Conservation (phyloP, 2,797 vertebrate genomes). For the Gymnopithys bicolor region DNA sequence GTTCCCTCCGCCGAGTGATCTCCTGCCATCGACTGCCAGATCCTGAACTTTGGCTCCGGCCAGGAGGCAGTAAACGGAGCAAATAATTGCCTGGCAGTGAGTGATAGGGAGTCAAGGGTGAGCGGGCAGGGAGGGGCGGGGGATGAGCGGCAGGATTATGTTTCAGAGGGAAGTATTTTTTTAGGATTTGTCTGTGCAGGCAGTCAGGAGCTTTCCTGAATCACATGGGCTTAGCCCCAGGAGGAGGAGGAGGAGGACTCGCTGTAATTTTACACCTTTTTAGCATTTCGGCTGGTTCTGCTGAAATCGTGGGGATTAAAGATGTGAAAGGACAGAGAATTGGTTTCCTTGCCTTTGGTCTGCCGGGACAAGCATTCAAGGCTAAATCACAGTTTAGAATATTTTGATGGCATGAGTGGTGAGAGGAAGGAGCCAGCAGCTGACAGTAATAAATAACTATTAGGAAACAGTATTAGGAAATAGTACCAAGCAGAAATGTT, state of each 20-base stretch:
- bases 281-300: slow-evolving; percentile 27
- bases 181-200: slow-evolving; percentile 51
- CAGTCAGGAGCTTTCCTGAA: slow-evolving; percentile 35
- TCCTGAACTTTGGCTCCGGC: slow-evolving; percentile 39
- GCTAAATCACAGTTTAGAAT: neutral
- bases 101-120: slow-evolving; percentile 50
- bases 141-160: neutral
- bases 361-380: neutral
- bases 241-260: neutral
- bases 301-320: neutral
- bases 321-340: neutral
- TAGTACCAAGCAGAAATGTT: slow-evolving; percentile 23
- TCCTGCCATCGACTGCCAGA: neutral
- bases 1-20: slow-evolving; percentile 15
- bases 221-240: neutral
- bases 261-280: slow-evolving; percentile 46
- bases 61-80: slow-evolving; percentile 22
- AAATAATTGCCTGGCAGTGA: slow-evolving; percentile 65
- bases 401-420: neutral
- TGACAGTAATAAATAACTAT: slow-evolving; percentile 54
- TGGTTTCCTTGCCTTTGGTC: neutral
- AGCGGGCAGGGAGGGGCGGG: neutral
- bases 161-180: slow-evolving; percentile 63
- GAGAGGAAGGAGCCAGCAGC: slow-evolving; percentile 22
- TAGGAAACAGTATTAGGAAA: slow-evolving; percentile 52